Conservation (phyloP, 2,888 invertebrate genomes). For the Agrochola macilenta region DNA sequence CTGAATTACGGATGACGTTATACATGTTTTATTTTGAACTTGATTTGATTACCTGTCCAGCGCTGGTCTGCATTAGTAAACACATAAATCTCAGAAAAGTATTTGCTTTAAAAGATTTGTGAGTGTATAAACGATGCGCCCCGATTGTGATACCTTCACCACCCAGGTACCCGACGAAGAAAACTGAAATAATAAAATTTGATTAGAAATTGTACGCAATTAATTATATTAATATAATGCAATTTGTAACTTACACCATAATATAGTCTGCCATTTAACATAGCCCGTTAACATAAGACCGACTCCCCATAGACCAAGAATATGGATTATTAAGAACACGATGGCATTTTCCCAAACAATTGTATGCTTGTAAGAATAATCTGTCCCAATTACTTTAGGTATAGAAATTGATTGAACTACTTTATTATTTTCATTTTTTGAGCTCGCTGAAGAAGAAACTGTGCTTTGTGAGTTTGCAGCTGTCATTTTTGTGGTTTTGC, state of each 20-base stretch:
- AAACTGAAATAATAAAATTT: slow-evolving; percentile 54
- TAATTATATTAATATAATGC: too few species aligned
- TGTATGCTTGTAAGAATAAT: too few species aligned
- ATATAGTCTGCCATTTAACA: slow-evolving; percentile 68
- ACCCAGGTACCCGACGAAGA: slow-evolving; percentile 59
- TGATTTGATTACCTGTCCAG: slow-evolving; percentile 92
- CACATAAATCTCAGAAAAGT: slow-evolving; percentile 91
- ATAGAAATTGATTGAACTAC: too few species aligned
- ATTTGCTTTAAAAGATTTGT: slow-evolving; percentile 94
- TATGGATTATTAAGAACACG: slow-evolving; percentile 90
- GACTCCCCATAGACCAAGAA: slow-evolving; percentile 86
- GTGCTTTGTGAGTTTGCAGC: slow-evolving; percentile 26
- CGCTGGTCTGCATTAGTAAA: slow-evolving; percentile 92
- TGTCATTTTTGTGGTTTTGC: slow-evolving; percentile 33
- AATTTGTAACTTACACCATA: slow-evolving; percentile 76
- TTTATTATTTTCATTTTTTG: too few species aligned
- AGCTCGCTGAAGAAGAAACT: not conserved
- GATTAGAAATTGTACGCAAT: too few species aligned
- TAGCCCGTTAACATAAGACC: slow-evolving; percentile 71
- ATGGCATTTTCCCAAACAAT: slow-evolving; percentile 92
- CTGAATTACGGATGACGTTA: too few species aligned
- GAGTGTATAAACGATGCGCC: slow-evolving; percentile 95
- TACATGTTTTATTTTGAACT: not conserved
- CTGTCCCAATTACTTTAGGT: too few species aligned
- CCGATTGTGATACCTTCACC: slow-evolving; percentile 94